phyloP scores from a whole-genome alignment of 2,888 invertebrate genomes.

The Diplazon laetatorius region DNA sequence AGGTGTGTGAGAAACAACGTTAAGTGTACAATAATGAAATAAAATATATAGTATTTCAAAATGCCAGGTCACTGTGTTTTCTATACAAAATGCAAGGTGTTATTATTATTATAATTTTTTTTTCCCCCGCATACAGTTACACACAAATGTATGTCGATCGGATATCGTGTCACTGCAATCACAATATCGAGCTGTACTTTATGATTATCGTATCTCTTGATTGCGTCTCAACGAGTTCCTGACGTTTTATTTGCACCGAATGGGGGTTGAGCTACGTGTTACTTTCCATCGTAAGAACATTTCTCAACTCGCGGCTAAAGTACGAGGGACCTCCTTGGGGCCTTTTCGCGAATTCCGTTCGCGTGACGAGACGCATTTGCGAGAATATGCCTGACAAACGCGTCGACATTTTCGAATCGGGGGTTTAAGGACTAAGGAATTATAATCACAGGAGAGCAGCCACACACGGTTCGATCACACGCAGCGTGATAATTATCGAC shows the following conservation, averaged over 20 bases:
- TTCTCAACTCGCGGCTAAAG: neutral
- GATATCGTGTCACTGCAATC: slow-evolving; percentile 28
- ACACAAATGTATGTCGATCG: neutral
- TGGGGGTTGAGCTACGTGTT: neutral
- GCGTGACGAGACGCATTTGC: slow-evolving; percentile 60
- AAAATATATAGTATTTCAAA: too few relatives aligned
- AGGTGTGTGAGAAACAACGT: slow-evolving; percentile 10
- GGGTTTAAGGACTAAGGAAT: neutral
- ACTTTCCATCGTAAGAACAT: slow-evolving; percentile 15
- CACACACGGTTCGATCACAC: slow-evolving; percentile 24
- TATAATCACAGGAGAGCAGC: slow-evolving; percentile 1
- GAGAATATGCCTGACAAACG: slow-evolving; percentile 41
- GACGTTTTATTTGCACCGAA: slow-evolving; percentile 27
- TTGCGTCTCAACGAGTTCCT: slow-evolving; percentile 45
- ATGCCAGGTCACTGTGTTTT: slow-evolving; percentile 21
- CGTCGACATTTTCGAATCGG: slow-evolving; percentile 51
- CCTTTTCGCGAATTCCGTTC: slow-evolving; percentile 59
- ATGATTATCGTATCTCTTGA: slow-evolving; percentile 44
- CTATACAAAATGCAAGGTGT: too few relatives aligned
- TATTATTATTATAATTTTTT: slow-evolving; percentile 36
- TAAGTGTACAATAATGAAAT: slow-evolving; percentile 25
- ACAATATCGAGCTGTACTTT: slow-evolving; percentile 46
- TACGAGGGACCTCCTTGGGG: slow-evolving; percentile 11
- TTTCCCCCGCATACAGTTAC: slow-evolving; percentile 1
- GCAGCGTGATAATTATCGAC: slow-evolving; percentile 49